Base-by-base conservation (phyloP, 2,113 vertebrate species). In the Halcyon malimbica region DNA sequence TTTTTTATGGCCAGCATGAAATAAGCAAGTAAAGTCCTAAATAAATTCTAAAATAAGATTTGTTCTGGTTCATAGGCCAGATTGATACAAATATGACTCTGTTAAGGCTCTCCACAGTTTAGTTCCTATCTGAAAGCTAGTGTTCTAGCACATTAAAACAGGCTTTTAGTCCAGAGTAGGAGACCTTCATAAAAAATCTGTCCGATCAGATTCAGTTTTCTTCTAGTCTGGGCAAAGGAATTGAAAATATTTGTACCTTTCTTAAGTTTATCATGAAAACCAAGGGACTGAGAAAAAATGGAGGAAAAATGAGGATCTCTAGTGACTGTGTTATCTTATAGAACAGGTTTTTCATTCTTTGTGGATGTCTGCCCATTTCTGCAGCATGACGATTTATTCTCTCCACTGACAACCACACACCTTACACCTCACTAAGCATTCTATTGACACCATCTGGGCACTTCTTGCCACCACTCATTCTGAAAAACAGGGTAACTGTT, bases 391-490 rank as follows among this genome's bases (percentile, higher is more conserved):
- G 7, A 33, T 71, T 91, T 54, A 50, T 71, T 73, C 7, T 51
- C 37, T 46, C 4, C 4, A 13, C 50, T 37, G 48, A n/a, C 13
- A 37, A 25, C 8, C 4, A 35, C 2, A 63, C 9, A 29, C 11
- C 8, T 62, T 44, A 28, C 11, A 56, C 11, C 6, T 84, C 74
- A 64, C 35, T 60, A 33, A 73, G 25, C 13, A 33, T 67, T 69
- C 13, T 56, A 11, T 23, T 15, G 7, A 57, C 9, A 6, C 15
- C 2, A 0, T 8, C 28, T n/a, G 16, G 11, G 9, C 23, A 73
- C 9, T 65, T 62, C 25, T 63, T 79, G 25, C 4, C 20, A 60
- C 15, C 16, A 42, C 5, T 7, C 9, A 46, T 70, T 35, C 29
- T 41, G 77, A 3, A 25, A 60, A 42, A 51, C 12, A 39, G 33